A percentile compares a stretch with the other conserved stretches of the same genome.
Evolutionary conservation across 2,113 vertebrate species (phyloP).

Genomic region (Anarhynchus alexandrinus): DNA sequence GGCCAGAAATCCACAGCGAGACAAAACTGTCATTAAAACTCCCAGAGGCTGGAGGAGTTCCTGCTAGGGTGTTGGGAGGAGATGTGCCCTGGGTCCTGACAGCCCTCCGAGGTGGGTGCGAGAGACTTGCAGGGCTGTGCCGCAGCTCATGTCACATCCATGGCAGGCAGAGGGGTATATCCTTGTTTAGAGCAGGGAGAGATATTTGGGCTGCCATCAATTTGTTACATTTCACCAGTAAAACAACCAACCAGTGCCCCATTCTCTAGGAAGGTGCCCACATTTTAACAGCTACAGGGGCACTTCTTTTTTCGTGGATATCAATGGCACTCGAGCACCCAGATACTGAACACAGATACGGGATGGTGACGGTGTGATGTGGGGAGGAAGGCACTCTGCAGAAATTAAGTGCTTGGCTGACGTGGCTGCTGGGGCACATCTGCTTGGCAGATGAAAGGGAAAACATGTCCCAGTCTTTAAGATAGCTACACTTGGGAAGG

Average conservation of each 20-base stretch:
- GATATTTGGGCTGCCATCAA: not conserved
- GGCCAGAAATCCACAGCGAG: not conserved
- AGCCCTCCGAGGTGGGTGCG: not conserved
- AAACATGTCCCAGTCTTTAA: not conserved
- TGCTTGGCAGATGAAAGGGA: not conserved
- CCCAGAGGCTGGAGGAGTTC: too few species aligned
- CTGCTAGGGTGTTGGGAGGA: not conserved
- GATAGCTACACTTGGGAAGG: not conserved
- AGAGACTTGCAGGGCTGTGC: not conserved
- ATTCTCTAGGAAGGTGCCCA: not conserved
- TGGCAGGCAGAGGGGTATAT: fast-evolving
- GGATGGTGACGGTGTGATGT: not conserved
- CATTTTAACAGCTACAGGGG: not conserved
- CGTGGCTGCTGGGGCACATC: constrained; percentile 10
- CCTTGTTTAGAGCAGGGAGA: not conserved
- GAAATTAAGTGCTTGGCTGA: constrained; percentile 36
- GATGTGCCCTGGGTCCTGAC: not conserved
- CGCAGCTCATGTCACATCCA: fast-evolving
- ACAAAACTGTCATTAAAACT: not conserved
- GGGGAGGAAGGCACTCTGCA: not conserved
- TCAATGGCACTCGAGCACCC: not conserved
- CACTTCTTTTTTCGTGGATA: not conserved
- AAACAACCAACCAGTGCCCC: not conserved
- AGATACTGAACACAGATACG: not conserved
- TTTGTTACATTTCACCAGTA: not conserved